Conservation (phyloP, 2,888 invertebrate species). For the Meghimatium bilineatum region DNA sequence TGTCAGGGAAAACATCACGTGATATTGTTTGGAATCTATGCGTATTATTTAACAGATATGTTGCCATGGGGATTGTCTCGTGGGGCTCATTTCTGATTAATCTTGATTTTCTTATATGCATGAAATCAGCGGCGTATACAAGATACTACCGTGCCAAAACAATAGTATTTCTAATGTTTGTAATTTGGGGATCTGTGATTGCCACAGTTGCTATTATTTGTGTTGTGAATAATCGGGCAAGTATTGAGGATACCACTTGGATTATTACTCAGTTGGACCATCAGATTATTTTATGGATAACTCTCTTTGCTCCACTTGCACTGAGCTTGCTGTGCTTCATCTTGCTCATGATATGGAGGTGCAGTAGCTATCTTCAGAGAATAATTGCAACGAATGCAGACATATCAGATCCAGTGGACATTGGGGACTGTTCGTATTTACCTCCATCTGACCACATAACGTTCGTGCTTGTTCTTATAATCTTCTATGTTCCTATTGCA, state of each 20-base stretch:
- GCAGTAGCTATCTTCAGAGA: not conserved
- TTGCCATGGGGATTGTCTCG: not conserved
- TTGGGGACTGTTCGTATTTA: not conserved
- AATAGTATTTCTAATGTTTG: not conserved
- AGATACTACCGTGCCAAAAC: not conserved
- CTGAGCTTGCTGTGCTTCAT: not conserved
- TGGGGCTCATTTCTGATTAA: constrained; percentile 4
- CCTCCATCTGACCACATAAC: constrained; percentile 16
- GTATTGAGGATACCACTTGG: too few relatives aligned
- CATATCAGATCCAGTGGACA: not conserved
- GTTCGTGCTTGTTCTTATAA: not conserved
- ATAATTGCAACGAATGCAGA: not conserved
- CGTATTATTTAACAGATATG: constrained; percentile 13
- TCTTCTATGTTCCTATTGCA: not conserved
- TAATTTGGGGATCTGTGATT: not conserved
- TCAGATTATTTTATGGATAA: not conserved
- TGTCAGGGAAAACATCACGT: not conserved
- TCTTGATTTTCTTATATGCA: constrained; percentile 9
- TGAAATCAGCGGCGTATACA: constrained; percentile 10
- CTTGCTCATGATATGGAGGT: not conserved
- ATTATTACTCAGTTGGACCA: not conserved
- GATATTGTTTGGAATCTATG: not conserved
- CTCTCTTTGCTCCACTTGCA: not conserved
- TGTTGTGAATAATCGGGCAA: not conserved
- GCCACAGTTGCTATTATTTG: not conserved